phyloP scores from a whole-genome alignment of 2,797 vertebrate genomes.

The Myotis findleyi region DNA sequence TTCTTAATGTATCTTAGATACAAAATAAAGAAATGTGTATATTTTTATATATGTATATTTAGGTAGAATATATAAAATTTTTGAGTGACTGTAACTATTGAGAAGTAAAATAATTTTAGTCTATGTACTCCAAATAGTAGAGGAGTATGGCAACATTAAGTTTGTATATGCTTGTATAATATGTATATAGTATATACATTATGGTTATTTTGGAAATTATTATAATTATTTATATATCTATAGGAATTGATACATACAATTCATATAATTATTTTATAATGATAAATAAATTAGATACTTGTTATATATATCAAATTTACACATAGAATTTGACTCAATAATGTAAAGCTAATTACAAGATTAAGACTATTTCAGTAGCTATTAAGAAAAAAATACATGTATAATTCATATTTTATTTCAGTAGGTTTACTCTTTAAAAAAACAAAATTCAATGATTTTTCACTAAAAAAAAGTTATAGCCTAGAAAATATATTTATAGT shows the following conservation, averaged over 20 bases:
- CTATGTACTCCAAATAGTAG: neutral
- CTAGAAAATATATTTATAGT: slow-evolving; percentile 24
- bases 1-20: neutral
- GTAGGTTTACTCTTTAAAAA: slow-evolving; percentile 49
- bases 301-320: neutral
- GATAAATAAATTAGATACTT: neutral
- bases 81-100: neutral
- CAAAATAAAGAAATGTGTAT: neutral
- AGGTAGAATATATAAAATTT: neutral
- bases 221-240: neutral
- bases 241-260: neutral
- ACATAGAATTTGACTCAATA: slow-evolving; percentile 33
- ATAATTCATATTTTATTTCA: slow-evolving; percentile 60
- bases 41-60: neutral
- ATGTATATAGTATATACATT: neutral
- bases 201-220: neutral
- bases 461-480: slow-evolving; percentile 41
- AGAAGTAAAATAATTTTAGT: slow-evolving; percentile 33
- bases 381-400: slow-evolving; percentile 19
- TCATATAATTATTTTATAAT: neutral
- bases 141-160: neutral
- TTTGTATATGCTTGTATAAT: neutral
- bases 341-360: slow-evolving; percentile 42
- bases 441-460: slow-evolving; percentile 59
- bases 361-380: slow-evolving; percentile 56